phyloP scores from a whole-genome alignment of 2,888 invertebrate genomes.

The Mylabris sibirica region DNA sequence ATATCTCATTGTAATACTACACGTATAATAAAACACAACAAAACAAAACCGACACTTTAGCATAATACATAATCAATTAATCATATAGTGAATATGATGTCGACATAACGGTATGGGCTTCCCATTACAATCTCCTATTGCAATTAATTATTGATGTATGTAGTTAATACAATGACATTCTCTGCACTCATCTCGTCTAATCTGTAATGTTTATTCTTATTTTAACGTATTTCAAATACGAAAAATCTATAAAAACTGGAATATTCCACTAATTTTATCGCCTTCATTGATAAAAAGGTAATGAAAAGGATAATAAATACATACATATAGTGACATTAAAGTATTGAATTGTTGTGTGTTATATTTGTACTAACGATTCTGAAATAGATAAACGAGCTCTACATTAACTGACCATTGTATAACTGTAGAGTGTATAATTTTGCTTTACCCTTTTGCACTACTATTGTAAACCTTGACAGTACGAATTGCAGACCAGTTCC shows the following conservation, averaged over 20 bases:
- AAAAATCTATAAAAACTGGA: background rate
- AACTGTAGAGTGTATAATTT: slow-evolving; percentile 57
- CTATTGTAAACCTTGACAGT: slow-evolving; percentile 58
- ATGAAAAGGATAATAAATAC: background rate
- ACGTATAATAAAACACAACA: slow-evolving; percentile 34
- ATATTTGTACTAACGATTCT: slow-evolving; percentile 32
- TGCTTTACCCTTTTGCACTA: slow-evolving; percentile 47
- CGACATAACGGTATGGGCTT: slow-evolving; percentile 46
- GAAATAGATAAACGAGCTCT: slow-evolving; percentile 49
- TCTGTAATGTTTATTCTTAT: background rate
- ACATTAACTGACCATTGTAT: slow-evolving; percentile 59
- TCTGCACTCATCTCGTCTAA: background rate
- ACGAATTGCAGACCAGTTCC: slow-evolving; percentile 56
- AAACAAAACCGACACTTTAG: slow-evolving; percentile 44
- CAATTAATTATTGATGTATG: slow-evolving; percentile 53
- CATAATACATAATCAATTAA: slow-evolving; percentile 49
- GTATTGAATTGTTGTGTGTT: background rate
- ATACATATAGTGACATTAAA: background rate
- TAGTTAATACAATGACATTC: slow-evolving; percentile 16
- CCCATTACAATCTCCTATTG: slow-evolving; percentile 49
- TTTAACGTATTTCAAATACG: background rate
- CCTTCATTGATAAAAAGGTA: no score
- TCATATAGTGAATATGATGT: slow-evolving; percentile 49
- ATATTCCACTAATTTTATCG: no score
- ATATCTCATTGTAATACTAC: slow-evolving; percentile 24